Evolutionary conservation across 2,888 invertebrate genomes (phyloP).

Genomic region (Trachelus stipa): DNA sequence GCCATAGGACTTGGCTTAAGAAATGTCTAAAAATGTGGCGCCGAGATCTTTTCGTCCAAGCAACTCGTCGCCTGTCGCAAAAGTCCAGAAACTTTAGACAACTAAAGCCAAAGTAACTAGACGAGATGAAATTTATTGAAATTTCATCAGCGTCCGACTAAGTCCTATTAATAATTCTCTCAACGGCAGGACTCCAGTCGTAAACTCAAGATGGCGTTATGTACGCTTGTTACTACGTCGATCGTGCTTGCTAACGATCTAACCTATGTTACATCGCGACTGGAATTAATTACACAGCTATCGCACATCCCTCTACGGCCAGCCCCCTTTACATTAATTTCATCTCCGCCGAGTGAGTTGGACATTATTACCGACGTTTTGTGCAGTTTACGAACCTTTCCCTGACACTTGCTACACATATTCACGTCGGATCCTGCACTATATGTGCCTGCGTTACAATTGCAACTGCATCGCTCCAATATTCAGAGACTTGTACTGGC

Average conservation of each 20-base stretch:
- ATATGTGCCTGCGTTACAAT: neutral
- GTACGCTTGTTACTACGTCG: neutral
- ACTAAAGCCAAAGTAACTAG: neutral
- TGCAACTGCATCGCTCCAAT: neutral
- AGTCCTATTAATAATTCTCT: neutral
- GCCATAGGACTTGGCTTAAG: neutral
- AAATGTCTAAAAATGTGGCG: neutral
- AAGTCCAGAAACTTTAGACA: neutral
- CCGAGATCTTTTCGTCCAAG: neutral
- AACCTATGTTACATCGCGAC: neutral
- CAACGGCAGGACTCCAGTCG: neutral
- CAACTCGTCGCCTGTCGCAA: neutral
- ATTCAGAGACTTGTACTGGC: neutral
- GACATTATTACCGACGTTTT: neutral
- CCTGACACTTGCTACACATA: neutral
- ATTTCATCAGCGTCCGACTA: neutral
- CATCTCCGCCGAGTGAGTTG: neutral
- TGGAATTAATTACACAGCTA: neutral
- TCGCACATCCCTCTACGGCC: slow-evolving; percentile 7
- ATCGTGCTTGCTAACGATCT: neutral
- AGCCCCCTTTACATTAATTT: slow-evolving; percentile 4
- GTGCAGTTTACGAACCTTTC: neutral
- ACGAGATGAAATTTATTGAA: neutral
- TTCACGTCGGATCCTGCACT: neutral
- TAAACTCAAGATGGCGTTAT: neutral